These are phyloP conservation scores for Chelidonichthys spinosus DNA, from an alignment of 2,797 vertebrate species.

Conservation along the genomic window DNA sequence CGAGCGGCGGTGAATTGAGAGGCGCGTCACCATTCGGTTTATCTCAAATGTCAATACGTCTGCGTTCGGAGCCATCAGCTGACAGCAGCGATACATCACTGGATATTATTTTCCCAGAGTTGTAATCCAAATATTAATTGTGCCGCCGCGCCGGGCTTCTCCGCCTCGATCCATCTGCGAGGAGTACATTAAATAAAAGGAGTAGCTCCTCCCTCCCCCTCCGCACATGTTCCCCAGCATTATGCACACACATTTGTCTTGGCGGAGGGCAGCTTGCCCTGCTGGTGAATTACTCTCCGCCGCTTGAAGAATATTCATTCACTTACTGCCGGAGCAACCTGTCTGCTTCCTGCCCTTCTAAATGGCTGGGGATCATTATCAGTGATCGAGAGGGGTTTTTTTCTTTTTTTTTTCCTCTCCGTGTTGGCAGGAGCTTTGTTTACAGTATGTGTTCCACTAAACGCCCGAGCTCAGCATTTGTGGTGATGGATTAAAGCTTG, in stretches of 20 bases:
- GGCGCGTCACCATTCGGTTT: conserved; percentile 31
- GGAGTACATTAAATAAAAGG: conserved; percentile 75
- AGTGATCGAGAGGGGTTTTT: conserved; percentile 52
- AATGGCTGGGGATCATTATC: conserved; percentile 75
- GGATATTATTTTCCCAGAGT: conserved; percentile 60
- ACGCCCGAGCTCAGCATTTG: conserved; percentile 66
- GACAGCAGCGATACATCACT: conserved; percentile 60
- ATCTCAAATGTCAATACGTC: conserved; percentile 52
- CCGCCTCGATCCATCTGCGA: conserved; percentile 63
- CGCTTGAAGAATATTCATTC: conserved; percentile 78
- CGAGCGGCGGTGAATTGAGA: conserved; percentile 1
- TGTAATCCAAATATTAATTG: conserved; percentile 75
- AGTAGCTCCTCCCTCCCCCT: conserved; percentile 51
- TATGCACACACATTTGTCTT: conserved; percentile 79
- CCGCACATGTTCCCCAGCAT: conserved; percentile 56
- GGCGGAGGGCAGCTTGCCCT: conserved; percentile 63
- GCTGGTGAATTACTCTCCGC: conserved; percentile 70
- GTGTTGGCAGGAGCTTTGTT: conserved; percentile 70
- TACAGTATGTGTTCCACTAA: conserved; percentile 60
- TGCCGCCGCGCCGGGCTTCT: conserved; percentile 34
- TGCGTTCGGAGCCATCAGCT: conserved; percentile 41
- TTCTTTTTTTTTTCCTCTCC: conserved; percentile 13
- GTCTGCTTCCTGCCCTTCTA: conserved; percentile 69
- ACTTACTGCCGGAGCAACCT: conserved; percentile 71
- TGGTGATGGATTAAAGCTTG: conserved; percentile 70